These are phyloP conservation scores for Alligator sinensis DNA, from an alignment of 2,113 vertebrate genomes.

Conservation along the genomic window DNA sequence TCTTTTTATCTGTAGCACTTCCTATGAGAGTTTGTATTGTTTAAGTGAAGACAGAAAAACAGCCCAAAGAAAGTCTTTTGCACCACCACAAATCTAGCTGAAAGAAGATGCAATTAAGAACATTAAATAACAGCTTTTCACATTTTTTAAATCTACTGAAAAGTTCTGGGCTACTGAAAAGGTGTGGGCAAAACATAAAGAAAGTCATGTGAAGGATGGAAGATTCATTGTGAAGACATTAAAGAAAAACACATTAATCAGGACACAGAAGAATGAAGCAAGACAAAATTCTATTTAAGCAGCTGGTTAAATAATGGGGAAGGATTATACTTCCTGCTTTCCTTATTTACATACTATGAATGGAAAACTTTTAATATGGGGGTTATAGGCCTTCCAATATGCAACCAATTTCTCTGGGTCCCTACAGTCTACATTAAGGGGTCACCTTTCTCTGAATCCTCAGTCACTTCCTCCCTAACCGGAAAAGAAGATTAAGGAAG, in stretches of 20 bases:
- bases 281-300: no score
- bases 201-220: constrained; percentile 36
- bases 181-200: constrained; percentile 55
- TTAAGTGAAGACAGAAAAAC: background rate
- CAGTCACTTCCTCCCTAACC: no score
- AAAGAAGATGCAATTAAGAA: constrained; percentile 58
- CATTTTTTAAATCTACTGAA: background rate
- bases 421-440: no score
- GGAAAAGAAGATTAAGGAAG: no score
- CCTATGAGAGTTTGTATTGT: background rate
- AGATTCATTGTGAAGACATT: background rate
- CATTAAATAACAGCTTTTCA: constrained; percentile 62
- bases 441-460: no score
- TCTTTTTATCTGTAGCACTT: background rate
- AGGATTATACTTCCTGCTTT: no score
- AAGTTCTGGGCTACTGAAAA: background rate
- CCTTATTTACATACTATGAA: no score
- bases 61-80: background rate
- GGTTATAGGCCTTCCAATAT: no score
- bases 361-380: no score
- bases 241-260: background rate
- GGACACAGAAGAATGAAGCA: no score
- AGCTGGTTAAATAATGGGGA: no score
- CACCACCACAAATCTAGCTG: background rate
- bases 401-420: no score